phyloP scores from a whole-genome alignment of 2,797 vertebrate species.

The Selene dorsalis region DNA sequence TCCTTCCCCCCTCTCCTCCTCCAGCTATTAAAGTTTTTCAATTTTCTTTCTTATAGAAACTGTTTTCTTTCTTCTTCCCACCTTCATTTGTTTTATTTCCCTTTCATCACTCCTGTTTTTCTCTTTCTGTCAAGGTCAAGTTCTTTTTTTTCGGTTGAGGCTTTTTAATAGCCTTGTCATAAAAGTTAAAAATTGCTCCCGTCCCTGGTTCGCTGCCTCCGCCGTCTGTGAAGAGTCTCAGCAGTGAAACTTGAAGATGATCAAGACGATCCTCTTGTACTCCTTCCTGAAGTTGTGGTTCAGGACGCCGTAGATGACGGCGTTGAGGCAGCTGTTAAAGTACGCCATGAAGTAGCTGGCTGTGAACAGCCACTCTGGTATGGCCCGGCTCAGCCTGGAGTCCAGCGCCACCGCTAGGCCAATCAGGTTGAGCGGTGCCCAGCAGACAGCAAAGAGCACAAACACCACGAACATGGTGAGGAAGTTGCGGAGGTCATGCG shows the following conservation, averaged over 20 bases:
- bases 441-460: conserved; percentile 89
- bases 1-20: conserved; percentile 10
- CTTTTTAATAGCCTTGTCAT: conserved; percentile 5
- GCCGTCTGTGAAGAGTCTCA: conserved; percentile 46
- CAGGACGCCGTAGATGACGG: conserved; percentile 86
- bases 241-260: conserved; percentile 84
- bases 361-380: conserved; percentile 88
- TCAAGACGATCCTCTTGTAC: conserved; percentile 87
- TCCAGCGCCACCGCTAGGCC: conserved; percentile 87
- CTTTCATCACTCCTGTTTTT: conserved; percentile 7
- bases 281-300: conserved; percentile 90
- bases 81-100: conserved; percentile 22
- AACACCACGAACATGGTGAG: conserved; percentile 91
- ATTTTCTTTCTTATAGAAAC: conserved; percentile 9
- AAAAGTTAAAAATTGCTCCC: conserved; percentile 3
- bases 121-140: conserved; percentile 17
- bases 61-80: conserved; percentile 13
- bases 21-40: conserved; percentile 23
- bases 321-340: conserved; percentile 91
- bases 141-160: background rate
- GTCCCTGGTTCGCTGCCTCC: background rate
- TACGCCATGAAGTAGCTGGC: conserved; percentile 91
- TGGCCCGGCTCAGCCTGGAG: conserved; percentile 77
- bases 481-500: conserved; percentile 88
- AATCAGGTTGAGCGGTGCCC: conserved; percentile 89